A percentile compares a stretch with the other conserved stretches of the same genome.
Conservation (phyloP, 2,888 invertebrate genomes). For the Rhynchonema sp. region DNA sequence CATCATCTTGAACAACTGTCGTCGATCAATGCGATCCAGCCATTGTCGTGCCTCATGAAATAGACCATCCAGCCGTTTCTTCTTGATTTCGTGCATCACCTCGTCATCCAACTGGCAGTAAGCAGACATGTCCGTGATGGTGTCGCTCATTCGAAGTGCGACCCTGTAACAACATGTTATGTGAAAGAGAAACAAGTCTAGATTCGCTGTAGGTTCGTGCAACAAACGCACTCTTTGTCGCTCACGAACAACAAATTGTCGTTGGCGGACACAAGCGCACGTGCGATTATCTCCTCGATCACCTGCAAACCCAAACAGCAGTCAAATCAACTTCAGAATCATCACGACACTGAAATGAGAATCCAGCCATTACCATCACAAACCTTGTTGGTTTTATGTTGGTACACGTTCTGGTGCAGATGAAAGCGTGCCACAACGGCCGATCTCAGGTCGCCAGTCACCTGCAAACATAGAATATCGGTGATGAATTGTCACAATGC, state of each 20-base stretch:
- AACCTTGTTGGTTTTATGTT: constrained; percentile 17
- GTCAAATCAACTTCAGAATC: background rate
- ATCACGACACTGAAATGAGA: background rate
- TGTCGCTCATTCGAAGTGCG: background rate
- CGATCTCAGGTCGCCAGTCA: constrained; percentile 8
- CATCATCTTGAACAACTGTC: background rate
- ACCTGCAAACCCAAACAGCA: background rate
- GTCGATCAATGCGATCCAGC: background rate
- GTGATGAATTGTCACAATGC: background rate
- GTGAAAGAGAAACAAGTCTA: no score
- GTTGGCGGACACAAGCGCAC: no score
- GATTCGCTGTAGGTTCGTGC: no score
- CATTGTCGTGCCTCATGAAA: background rate
- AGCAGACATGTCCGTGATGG: background rate
- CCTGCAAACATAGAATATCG: constrained; percentile 2
- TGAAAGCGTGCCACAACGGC: constrained; percentile 12
- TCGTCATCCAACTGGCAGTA: background rate
- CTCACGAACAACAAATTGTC: no score
- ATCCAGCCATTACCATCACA: background rate
- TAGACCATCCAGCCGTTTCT: background rate
- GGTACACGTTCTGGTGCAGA: constrained; percentile 18
- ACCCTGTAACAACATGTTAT: background rate
- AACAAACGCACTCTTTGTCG: no score
- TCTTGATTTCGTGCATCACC: background rate
- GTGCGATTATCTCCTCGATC: background rate